These are phyloP conservation scores for Sturmia bella DNA, from an alignment of 2,888 invertebrate genomes.

Conservation along the genomic window DNA sequence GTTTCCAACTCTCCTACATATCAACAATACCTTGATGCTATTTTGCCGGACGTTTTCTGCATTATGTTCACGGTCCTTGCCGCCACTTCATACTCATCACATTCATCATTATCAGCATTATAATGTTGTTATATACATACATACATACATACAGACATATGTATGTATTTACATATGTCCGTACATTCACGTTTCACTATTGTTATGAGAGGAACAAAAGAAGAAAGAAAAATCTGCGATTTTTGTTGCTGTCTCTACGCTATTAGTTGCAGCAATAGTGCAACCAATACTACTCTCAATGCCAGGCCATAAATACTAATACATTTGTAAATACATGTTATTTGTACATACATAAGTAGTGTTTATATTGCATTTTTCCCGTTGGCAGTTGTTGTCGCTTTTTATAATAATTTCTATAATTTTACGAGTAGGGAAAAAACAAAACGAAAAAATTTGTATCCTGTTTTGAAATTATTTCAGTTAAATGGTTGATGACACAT, in stretches of 20 bases:
- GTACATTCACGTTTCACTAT: constrained; percentile 15
- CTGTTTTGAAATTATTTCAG: constrained; percentile 52
- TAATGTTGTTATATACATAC: constrained; percentile 11
- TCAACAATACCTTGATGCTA: constrained; percentile 32
- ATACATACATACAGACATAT: background rate
- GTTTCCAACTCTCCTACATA: constrained; percentile 32
- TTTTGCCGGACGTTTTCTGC: constrained; percentile 18
- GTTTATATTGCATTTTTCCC: constrained; percentile 18
- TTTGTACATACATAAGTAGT: constrained; percentile 20
- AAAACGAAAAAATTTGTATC: constrained; percentile 4
- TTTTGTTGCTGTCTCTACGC: constrained; percentile 36
- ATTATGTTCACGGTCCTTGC: constrained; percentile 58
- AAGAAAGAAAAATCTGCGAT: constrained; percentile 22
- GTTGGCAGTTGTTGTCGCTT: constrained; percentile 30
- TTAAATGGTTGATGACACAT: constrained; percentile 58
- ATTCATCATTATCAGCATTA: constrained; percentile 43
- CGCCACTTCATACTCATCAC: constrained; percentile 28
- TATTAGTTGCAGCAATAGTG: constrained; percentile 53
- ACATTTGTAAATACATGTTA: constrained; percentile 6
- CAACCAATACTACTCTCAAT: constrained; percentile 37
- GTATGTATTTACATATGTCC: background rate
- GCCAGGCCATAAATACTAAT: constrained; percentile 25
- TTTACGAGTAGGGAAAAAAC: constrained; percentile 15
- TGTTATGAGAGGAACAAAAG: background rate
- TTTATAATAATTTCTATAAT: constrained; percentile 47